Percentiles rank a stretch among this genome's conserved stretches.
Conservation (phyloP, 37 sponge, comb jelly and placozoan genomes). For the Tethya wilhelma region DNA sequence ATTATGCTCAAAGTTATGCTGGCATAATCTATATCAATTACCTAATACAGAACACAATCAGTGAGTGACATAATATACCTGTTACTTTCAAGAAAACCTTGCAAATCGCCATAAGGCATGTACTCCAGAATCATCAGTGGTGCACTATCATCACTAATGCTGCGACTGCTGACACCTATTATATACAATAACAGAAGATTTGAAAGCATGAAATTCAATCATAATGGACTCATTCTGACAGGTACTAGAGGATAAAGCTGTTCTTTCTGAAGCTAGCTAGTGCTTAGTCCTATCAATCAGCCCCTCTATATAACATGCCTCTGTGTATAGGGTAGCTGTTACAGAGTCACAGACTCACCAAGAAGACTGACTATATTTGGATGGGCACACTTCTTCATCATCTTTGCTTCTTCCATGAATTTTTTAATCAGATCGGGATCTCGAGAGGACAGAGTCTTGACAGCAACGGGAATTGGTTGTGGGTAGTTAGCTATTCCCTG, state of each 20-base stretch:
- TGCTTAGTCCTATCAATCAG: too few species aligned
- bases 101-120: slow-evolving; percentile 75
- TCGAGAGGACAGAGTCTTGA: slow-evolving; percentile 60
- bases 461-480: slow-evolving; percentile 65
- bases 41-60: too few species aligned
- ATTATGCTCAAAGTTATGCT: too few species aligned
- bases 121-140: slow-evolving; percentile 81
- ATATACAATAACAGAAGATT: background rate
- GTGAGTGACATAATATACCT: too few species aligned
- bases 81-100: slow-evolving; percentile 37
- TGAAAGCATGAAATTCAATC: too few species aligned
- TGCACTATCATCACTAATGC: slow-evolving; percentile 48
- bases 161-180: background rate
- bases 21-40: too few species aligned
- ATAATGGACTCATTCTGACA: background rate
- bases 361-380: slow-evolving; percentile 72
- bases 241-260: too few species aligned
- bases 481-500: slow-evolving; percentile 57
- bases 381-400: slow-evolving; percentile 72
- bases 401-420: slow-evolving; percentile 62
- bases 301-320: too few species aligned
- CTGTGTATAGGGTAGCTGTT: too few species aligned
- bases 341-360: slow-evolving; percentile 29
- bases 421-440: slow-evolving; percentile 36
- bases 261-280: too few species aligned